These are phyloP conservation scores for Gymnogyps californianus DNA, from an alignment of 2,113 vertebrate genomes.

Conservation along the genomic window DNA sequence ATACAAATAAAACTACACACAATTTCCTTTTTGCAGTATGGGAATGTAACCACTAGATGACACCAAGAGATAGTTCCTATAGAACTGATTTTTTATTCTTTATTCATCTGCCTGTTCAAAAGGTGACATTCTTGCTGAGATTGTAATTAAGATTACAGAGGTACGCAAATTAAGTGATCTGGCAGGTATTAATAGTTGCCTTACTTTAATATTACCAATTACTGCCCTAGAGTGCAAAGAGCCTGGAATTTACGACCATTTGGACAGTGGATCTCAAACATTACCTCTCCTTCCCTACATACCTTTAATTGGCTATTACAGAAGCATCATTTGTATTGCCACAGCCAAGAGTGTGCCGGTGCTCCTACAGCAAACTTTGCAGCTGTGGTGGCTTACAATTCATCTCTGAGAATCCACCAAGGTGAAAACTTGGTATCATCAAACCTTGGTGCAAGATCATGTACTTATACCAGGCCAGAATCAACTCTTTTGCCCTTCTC, in stretches of 20 bases:
- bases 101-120: constrained; percentile 53
- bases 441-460: neutral
- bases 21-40: constrained; percentile 82
- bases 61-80: constrained; percentile 89
- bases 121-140: constrained; percentile 69
- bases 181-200: constrained; percentile 59
- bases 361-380: neutral
- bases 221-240: constrained; percentile 61
- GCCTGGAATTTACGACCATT: constrained; percentile 31
- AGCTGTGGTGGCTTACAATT: neutral
- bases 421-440: neutral
- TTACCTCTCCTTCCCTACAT: neutral
- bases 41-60: constrained; percentile 92
- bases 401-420: neutral
- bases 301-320: constrained; percentile 3
- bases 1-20: neutral
- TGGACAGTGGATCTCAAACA: constrained; percentile 27
- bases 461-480: neutral
- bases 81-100: constrained; percentile 71
- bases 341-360: neutral
- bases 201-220: constrained; percentile 69
- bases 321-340: neutral
- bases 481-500: neutral
- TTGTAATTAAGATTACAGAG: constrained; percentile 73
- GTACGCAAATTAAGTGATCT: constrained; percentile 62